Evolutionary conservation across 2,888 invertebrate genomes (phyloP).

Genomic region (Coelinius sp.): DNA sequence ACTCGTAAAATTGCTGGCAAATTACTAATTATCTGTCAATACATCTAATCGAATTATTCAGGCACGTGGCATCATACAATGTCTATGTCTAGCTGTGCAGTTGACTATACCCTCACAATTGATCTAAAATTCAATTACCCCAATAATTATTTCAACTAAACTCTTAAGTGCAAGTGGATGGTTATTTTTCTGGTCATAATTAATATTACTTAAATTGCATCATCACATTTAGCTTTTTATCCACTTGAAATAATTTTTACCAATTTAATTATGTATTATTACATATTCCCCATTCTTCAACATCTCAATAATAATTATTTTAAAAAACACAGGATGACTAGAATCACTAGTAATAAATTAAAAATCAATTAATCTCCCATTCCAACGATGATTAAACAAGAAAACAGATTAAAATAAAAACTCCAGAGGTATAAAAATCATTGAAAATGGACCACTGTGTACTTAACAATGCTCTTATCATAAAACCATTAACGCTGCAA

Average conservation of each 20-base stretch:
- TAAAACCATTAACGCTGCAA: constrained; percentile 47
- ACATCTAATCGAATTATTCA: not conserved
- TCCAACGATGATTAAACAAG: not conserved
- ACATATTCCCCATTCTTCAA: not conserved
- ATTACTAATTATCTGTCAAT: not conserved
- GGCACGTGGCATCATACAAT: constrained; percentile 15
- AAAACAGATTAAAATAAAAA: not conserved
- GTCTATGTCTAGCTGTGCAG: constrained; percentile 15
- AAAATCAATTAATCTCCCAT: constrained; percentile 12
- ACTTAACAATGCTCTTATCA: constrained; percentile 32
- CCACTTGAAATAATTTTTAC: not conserved
- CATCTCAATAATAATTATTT: not conserved
- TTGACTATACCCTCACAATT: not conserved
- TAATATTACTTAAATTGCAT: not conserved
- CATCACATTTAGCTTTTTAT: constrained; percentile 14
- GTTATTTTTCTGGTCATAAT: constrained; percentile 18
- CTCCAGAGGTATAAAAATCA: not conserved
- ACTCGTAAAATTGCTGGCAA: constrained; percentile 3
- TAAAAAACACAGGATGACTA: constrained; percentile 6
- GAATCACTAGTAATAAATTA: not conserved
- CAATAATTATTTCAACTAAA: constrained; percentile 1
- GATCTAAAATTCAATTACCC: not conserved
- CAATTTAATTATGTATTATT: not conserved
- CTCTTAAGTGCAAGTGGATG: constrained; percentile 23
- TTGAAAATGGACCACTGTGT: constrained; percentile 20